Evolutionary conservation across 2,888 invertebrate species (phyloP), one percentile per base, ranked within the genome.

Genomic region (Microctonus brassicae): DNA sequence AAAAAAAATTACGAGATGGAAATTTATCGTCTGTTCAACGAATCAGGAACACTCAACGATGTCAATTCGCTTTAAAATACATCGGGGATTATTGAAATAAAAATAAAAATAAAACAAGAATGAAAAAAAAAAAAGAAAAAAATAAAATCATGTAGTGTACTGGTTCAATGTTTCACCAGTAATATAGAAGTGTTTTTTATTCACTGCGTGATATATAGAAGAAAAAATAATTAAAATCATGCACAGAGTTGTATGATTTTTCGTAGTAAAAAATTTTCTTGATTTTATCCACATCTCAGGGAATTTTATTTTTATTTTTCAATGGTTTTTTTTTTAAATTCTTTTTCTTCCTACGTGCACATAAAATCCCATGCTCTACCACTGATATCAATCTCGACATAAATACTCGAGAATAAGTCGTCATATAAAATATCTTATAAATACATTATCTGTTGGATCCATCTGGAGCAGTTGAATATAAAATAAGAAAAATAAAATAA

Each of bases 1-100:
- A 34, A 66, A n/a, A 47, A 71, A 7, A 70, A 39, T 33, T 22
- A 62, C 39, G 63, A 70, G 64, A 66, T 57, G 47, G 65, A 61
- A 69, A 69, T 61, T 69, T 61, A 69, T 61, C 33, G 53, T 26
- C 33, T 24, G 52, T 57, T 61, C 10, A 24, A 26, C n/a, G 47
- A 67, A 67, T 60, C 47, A 13, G n/a, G 24, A 61, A 24, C 24
- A 61, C 61, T 39, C 20, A 22, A 13, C 36, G 39, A 22, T 61
- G 39, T 61, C 61, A 26, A 61, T 61, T 61, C 39, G 24, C 24
- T 61, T 24, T 39, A 61, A 61, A 22, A 24, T 22, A 61, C 39
- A 39, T 24, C 22, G 39, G 6, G 33, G 17, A 17, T 17, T 10
- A 33, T 61, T 61, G 60, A 61, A 34, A 61, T 34, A 20, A 61